Conservation (phyloP, 2,888 invertebrate species). For the Leptopilina myrica region DNA sequence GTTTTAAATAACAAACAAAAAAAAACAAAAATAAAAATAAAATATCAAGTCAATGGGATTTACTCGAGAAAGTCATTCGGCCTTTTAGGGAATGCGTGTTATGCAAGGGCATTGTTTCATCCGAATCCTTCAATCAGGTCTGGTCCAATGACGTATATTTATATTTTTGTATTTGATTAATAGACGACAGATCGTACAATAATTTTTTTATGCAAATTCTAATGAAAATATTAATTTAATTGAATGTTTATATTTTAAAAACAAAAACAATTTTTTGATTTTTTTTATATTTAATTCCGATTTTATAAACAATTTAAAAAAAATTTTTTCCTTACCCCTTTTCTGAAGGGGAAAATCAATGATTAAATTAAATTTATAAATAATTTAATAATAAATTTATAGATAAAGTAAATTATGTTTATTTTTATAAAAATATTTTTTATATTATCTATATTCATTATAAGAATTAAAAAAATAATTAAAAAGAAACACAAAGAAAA, state of each 20-base stretch:
- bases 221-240: not conserved
- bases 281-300: too few relatives aligned
- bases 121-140: slow-evolving; percentile 14
- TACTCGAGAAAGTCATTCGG: slow-evolving; percentile 25
- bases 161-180: slow-evolving; percentile 6
- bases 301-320: too few relatives aligned
- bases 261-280: too few relatives aligned
- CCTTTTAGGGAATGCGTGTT: slow-evolving; percentile 29
- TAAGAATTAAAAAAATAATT: too few relatives aligned
- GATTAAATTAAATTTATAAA: too few relatives aligned
- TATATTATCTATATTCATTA: not conserved
- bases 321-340: too few relatives aligned
- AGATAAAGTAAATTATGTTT: not conserved
- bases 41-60: slow-evolving; percentile 2
- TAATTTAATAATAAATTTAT: too few relatives aligned
- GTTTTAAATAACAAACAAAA: slow-evolving; percentile 25
- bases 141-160: slow-evolving; percentile 28
- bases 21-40: slow-evolving; percentile 1
- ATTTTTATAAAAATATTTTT: not conserved
- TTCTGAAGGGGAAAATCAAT: too few relatives aligned
- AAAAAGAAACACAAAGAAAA: too few relatives aligned
- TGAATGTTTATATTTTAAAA: too few relatives aligned
- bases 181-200: not conserved
- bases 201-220: not conserved
- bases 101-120: slow-evolving; percentile 37